Conservation (phyloP, 2,113 vertebrate genomes). For the Sakesphorus luctuosus region DNA sequence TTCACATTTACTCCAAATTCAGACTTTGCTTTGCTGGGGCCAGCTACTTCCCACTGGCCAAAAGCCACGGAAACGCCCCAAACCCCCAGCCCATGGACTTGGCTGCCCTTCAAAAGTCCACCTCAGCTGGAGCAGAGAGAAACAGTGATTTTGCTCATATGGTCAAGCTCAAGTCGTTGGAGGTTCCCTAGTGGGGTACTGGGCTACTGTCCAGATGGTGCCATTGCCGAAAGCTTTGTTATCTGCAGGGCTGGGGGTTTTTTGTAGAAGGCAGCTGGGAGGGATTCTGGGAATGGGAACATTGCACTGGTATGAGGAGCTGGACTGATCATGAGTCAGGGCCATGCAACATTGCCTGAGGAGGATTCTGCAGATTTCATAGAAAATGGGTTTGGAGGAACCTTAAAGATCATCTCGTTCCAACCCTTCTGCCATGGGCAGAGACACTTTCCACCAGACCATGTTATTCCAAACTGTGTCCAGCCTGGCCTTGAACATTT, state of each 20-base stretch:
- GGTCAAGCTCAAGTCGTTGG: neutral
- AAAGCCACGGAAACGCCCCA: neutral
- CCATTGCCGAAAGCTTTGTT: fast-evolving
- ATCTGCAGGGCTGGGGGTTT: neutral
- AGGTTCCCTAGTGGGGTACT: neutral
- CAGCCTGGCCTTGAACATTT: neutral
- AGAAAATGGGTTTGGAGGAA: neutral
- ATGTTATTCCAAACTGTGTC: fast-evolving
- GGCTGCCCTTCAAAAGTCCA: neutral
- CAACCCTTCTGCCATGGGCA: neutral
- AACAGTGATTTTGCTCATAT: neutral
- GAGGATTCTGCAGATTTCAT: neutral
- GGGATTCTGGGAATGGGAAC: neutral
- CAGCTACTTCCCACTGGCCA: neutral
- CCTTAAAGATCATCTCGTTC: neutral
- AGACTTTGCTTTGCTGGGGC: neutral
- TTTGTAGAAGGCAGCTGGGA: neutral
- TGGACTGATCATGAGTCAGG: neutral
- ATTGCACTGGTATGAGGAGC: neutral
- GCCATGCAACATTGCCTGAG: fast-evolving
- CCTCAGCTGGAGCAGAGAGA: neutral
- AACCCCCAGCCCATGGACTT: neutral
- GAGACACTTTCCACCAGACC: neutral
- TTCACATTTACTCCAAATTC: neutral
- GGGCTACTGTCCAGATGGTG: neutral